phyloP scores from a whole-genome alignment of 2,113 vertebrate species.

The Pluvianellus socialis region DNA sequence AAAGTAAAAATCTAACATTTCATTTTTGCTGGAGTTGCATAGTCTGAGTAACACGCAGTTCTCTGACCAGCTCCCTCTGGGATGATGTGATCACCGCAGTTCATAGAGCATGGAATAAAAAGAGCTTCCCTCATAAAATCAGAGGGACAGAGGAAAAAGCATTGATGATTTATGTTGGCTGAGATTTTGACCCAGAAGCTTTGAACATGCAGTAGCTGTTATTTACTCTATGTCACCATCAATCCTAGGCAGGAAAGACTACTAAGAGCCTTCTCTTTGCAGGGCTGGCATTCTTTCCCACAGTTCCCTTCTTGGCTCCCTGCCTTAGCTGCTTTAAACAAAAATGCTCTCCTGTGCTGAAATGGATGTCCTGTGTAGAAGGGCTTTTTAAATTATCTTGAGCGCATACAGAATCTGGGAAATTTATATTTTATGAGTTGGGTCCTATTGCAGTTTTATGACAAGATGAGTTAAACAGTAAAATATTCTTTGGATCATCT shows the following conservation, averaged over 20 bases:
- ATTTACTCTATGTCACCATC: slow-evolving; percentile 25
- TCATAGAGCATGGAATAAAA: not conserved
- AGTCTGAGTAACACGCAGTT: not conserved
- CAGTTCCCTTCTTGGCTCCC: not conserved
- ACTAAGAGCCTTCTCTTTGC: not conserved
- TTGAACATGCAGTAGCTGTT: slow-evolving; percentile 6
- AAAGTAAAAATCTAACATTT: not conserved
- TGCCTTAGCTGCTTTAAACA: not conserved
- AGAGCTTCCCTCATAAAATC: not conserved
- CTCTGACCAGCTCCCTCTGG: not conserved
- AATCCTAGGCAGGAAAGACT: not conserved
- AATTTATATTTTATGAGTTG: not conserved
- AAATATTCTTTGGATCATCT: not conserved
- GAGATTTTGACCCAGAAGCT: slow-evolving; percentile 22
- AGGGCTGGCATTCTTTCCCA: not conserved
- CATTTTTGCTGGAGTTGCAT: not conserved
- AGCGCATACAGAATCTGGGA: not conserved
- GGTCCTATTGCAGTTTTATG: not conserved
- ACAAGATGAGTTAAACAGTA: not conserved
- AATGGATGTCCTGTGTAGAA: not conserved
- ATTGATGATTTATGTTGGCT: not conserved
- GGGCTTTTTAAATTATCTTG: not conserved
- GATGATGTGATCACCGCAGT: not conserved
- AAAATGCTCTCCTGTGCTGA: not conserved
- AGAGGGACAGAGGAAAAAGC: not conserved